Evolutionary conservation across 2,113 vertebrate species (phyloP).

Genomic region (Lophura nycthemera): DNA sequence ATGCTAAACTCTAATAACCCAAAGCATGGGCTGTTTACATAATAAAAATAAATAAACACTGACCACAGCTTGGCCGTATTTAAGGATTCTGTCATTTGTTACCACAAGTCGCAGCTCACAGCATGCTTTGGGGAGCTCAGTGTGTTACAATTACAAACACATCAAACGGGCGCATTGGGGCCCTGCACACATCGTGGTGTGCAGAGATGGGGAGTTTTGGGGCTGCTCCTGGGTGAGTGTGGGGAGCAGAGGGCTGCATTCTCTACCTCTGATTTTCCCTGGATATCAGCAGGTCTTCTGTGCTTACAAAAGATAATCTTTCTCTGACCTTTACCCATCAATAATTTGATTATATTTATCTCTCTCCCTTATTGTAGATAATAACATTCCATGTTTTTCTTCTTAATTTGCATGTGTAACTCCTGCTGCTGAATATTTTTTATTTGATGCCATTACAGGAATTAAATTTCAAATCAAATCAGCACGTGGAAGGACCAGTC

Average conservation of each 20-base stretch:
- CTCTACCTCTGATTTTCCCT: not conserved
- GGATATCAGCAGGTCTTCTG: not conserved
- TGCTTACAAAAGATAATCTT: not conserved
- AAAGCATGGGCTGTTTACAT: constrained; percentile 60
- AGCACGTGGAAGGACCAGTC: not conserved
- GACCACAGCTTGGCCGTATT: constrained; percentile 51
- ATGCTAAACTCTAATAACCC: constrained; percentile 40
- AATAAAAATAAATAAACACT: constrained; percentile 71
- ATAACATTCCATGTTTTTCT: not conserved
- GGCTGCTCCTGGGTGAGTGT: not conserved
- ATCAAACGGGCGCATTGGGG: not conserved
- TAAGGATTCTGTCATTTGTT: constrained; percentile 64
- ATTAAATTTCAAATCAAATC: not conserved
- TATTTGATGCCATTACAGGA: not conserved
- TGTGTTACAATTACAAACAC: not conserved
- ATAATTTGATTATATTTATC: not conserved
- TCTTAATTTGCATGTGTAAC: not conserved
- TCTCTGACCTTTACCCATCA: not conserved
- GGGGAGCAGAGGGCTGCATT: not conserved
- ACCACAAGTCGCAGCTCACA: constrained; percentile 6
- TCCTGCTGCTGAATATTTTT: not conserved
- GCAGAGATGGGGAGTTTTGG: not conserved
- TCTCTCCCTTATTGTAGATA: not conserved
- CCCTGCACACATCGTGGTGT: not conserved
- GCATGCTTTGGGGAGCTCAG: constrained; percentile 2